Conservation (phyloP, 2,888 invertebrate genomes). For the Leptopilina syphax region DNA sequence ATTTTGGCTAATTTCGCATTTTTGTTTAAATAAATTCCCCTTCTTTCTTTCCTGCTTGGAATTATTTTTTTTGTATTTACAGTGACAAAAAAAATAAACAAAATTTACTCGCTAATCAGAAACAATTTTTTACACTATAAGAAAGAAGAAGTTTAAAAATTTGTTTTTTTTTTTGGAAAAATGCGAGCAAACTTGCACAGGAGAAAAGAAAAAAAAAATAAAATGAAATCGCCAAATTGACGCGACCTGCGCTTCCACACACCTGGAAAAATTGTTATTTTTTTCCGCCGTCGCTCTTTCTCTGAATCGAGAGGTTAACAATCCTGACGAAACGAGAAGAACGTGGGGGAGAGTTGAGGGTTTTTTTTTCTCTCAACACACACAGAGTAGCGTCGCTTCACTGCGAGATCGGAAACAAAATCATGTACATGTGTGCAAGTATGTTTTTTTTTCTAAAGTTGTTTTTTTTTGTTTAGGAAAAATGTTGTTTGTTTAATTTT, state of each 20-base stretch:
- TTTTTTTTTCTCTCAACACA: neutral
- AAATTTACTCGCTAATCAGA: no score
- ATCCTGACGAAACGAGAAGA: conserved; percentile 49
- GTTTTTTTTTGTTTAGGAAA: neutral
- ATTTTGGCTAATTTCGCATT: conserved; percentile 17
- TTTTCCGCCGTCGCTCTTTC: conserved; percentile 36
- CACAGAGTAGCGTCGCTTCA: conserved; percentile 42
- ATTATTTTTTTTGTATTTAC: no score
- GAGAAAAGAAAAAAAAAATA: conserved; percentile 1
- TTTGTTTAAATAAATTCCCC: neutral
- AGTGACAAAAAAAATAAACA: no score
- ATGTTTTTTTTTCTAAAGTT: neutral
- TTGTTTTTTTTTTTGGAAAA: neutral
- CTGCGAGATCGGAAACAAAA: conserved; percentile 53
- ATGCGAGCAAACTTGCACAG: conserved; percentile 33
- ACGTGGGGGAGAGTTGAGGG: conserved; percentile 52
- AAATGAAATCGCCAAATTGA: neutral
- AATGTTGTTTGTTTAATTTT: conserved; percentile 13
- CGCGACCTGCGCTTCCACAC: conserved; percentile 14
- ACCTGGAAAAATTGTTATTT: neutral
- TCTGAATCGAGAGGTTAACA: conserved; percentile 45
- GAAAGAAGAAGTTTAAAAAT: no score
- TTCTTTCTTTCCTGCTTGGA: no score
- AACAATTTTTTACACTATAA: no score
- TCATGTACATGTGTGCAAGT: conserved; percentile 36